Conservation (phyloP, 37 sponge, comb jelly and placozoan species). For the Halisarca cf. caerulea region DNA sequence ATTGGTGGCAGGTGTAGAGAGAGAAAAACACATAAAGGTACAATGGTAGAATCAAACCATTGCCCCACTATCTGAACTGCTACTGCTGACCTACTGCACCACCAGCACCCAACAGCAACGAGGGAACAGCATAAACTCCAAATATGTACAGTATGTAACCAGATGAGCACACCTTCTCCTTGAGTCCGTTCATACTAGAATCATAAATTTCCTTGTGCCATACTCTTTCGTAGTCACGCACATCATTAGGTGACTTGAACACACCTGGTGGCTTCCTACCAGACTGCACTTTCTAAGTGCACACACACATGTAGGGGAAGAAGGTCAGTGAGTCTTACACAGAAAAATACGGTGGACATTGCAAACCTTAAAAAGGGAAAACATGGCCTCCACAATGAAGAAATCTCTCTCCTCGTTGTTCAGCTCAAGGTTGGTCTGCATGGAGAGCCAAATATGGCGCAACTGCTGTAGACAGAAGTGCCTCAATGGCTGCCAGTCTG, state of each 20-base stretch:
- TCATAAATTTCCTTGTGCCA: slow-evolving; percentile 69
- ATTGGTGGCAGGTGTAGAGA: too few relatives aligned
- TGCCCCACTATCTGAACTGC: too few relatives aligned
- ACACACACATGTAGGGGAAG: too few relatives aligned
- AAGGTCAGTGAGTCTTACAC: not conserved
- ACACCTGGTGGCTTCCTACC: not conserved
- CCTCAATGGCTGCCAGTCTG: slow-evolving; percentile 77
- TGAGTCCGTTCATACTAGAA: slow-evolving; percentile 39
- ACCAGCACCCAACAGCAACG: too few relatives aligned
- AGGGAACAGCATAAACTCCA: too few relatives aligned
- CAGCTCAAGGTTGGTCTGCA: slow-evolving; percentile 64
- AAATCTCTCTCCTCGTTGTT: slow-evolving; percentile 84
- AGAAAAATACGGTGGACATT: too few relatives aligned
- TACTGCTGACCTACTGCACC: too few relatives aligned
- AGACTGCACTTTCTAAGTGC: not conserved
- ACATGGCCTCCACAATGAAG: slow-evolving; percentile 48
- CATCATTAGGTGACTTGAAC: slow-evolving; percentile 18
- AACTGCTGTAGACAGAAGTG: slow-evolving; percentile 90
- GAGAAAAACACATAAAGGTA: too few relatives aligned
- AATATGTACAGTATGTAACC: too few relatives aligned
- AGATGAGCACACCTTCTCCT: slow-evolving; percentile 35
- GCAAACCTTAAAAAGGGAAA: slow-evolving; percentile 48
- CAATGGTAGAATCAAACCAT: too few relatives aligned
- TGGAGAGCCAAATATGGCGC: slow-evolving; percentile 74
- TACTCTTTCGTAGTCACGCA: slow-evolving; percentile 63